These are phyloP conservation scores for Mactra quadrangularis DNA, from an alignment of 1,140 invertebrate species.

Conservation along the genomic window DNA sequence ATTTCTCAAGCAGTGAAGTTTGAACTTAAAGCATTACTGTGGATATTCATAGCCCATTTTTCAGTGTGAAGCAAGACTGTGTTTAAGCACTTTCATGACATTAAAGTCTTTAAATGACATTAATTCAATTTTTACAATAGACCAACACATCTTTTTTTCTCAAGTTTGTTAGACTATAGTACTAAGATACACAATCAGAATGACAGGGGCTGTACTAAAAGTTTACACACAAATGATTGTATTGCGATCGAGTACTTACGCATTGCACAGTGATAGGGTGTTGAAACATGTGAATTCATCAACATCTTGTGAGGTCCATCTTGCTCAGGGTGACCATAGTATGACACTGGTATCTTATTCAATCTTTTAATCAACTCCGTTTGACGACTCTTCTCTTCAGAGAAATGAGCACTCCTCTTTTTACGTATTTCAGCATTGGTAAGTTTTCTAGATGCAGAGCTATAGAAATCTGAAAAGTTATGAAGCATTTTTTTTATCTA, in stretches of 20 bases:
- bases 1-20: no score
- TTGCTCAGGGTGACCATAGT: constrained; percentile 89
- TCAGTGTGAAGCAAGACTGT: no score
- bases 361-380: constrained; percentile 89
- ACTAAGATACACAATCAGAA: no score
- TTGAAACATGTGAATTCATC: constrained; percentile 97
- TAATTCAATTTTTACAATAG: no score
- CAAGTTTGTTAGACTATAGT: no score
- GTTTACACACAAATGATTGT: no score
- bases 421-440: constrained; percentile 80
- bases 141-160: no score
- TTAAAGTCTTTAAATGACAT: no score
- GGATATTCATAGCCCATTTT: no score
- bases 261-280: constrained; percentile 95
- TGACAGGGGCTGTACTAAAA: no score
- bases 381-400: constrained; percentile 91
- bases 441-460: constrained; percentile 56
- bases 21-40: no score
- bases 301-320: constrained; percentile 89
- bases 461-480: constrained; percentile 67
- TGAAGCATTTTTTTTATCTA: background rate
- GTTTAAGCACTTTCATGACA: no score
- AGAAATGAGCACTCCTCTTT: constrained; percentile 88
- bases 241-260: constrained; percentile 89
- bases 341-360: constrained; percentile 95